Evolutionary conservation across 2,113 vertebrate genomes (phyloP), one percentile per base, ranked within the genome.

Genomic region (Petaurus breviceps): DNA sequence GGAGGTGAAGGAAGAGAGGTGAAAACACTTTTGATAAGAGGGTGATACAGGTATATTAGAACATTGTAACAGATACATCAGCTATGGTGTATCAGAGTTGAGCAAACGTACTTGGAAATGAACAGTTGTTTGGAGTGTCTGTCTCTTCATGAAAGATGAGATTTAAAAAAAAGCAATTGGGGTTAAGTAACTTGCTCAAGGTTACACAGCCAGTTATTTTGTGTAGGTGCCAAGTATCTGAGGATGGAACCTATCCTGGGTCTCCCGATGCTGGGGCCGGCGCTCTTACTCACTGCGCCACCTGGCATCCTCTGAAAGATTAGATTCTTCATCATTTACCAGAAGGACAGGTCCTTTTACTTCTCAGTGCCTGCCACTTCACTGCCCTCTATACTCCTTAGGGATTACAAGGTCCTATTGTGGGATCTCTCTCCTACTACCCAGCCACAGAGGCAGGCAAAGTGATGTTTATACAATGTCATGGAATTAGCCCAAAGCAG

Each of bases 281-380:
- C n/a, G n/a, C n/a, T n/a, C n/a, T n/a, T n/a, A n/a, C n/a, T n/a
- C n/a, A n/a, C n/a, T n/a, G n/a, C n/a, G n/a, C n/a, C n/a, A n/a
- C n/a, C n/a, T n/a, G n/a, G n/a, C n/a, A n/a, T n/a, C n/a, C n/a
- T n/a, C n/a, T n/a, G n/a, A n/a, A n/a, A n/a, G n/a, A n/a, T n/a
- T n/a, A n/a, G n/a, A n/a, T n/a, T n/a, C 2, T 1, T 22, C 8
- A 24, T 53, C 12, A 24, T 1, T 5, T 53, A 0, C 22, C 57
- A 49, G 54, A 37, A 43, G 37, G 16, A 89, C 1, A 37, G 52
- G 49, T 37, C 7, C 26, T 46, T 9, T 5, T 46, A 3, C 6
- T 92, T 9, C 43, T 91, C 8, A 19, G 4, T n/a, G 14, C 37
- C 5, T 77, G 3, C 12, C 31, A n/a, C 37, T n/a, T 77, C 1